Evolutionary conservation across 2,888 invertebrate species (phyloP).

Genomic region (Tridacna gigas): DNA sequence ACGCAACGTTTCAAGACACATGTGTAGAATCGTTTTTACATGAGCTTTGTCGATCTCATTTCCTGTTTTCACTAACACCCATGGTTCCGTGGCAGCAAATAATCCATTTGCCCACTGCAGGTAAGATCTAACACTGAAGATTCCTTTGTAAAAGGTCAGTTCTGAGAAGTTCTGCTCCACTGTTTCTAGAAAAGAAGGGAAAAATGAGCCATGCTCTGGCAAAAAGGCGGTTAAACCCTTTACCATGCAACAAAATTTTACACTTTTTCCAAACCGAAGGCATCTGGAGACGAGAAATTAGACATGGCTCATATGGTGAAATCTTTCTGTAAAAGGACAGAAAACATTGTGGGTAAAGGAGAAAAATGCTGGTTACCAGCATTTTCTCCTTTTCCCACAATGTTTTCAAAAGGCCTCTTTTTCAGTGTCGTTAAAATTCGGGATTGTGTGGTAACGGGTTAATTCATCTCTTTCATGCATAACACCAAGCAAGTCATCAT

Average conservation of each 20-base stretch:
- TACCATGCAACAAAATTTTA: not conserved
- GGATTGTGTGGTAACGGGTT: no score
- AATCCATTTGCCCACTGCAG: slow-evolving; percentile 93
- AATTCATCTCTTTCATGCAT: no score
- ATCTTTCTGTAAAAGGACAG: not conserved
- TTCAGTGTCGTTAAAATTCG: no score
- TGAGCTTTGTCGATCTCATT: slow-evolving; percentile 86
- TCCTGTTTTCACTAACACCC: slow-evolving; percentile 91
- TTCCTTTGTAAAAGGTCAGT: slow-evolving; percentile 93
- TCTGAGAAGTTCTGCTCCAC: slow-evolving; percentile 90
- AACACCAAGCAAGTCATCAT: no score
- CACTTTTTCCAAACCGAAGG: not conserved
- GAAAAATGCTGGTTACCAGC: not conserved
- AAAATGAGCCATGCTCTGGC: no score
- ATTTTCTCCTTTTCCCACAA: not conserved
- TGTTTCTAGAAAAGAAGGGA: slow-evolving; percentile 82
- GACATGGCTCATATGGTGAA: not conserved
- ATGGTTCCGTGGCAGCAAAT: slow-evolving; percentile 94
- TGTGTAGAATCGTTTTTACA: slow-evolving; percentile 90
- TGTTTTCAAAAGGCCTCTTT: no score
- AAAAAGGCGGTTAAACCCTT: not conserved
- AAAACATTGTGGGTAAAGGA: not conserved
- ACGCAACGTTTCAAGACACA: slow-evolving; percentile 94
- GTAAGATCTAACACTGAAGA: slow-evolving; percentile 91
- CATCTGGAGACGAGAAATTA: not conserved